phyloP scores from a whole-genome alignment of 1,140 invertebrate species.

The Leptinotarsa lineolata region DNA sequence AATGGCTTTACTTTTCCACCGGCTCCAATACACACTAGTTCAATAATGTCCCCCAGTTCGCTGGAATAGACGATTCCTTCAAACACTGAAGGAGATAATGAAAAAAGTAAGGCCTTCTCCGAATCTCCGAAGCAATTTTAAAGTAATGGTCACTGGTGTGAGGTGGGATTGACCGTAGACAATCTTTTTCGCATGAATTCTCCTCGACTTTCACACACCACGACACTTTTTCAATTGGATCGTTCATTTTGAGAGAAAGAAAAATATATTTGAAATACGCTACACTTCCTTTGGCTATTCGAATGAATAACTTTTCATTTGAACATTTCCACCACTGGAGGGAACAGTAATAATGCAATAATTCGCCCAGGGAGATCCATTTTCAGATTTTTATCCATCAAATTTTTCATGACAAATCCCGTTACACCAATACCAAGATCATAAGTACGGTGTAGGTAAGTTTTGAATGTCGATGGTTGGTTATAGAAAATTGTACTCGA shows the following conservation, averaged over 20 bases:
- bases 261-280: slow-evolving; percentile 4
- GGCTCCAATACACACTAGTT: not conserved
- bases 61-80: not conserved
- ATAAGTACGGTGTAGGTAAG: too few relatives aligned
- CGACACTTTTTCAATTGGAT: not conserved
- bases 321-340: too few relatives aligned
- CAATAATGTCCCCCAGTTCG: not conserved
- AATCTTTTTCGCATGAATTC: slow-evolving; percentile 41
- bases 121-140: slow-evolving; percentile 28
- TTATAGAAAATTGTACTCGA: too few relatives aligned
- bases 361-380: too few relatives aligned
- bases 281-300: not conserved
- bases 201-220: slow-evolving; percentile 21
- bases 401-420: too few relatives aligned
- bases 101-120: slow-evolving; percentile 18
- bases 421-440: too few relatives aligned
- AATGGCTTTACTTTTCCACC: not conserved
- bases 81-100: slow-evolving; percentile 23
- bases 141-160: slow-evolving; percentile 28
- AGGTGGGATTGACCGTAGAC: slow-evolving; percentile 32
- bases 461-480: too few relatives aligned
- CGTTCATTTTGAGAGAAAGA: not conserved
- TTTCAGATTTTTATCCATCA: too few relatives aligned
- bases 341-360: too few relatives aligned
- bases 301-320: too few relatives aligned